A percentile compares a stretch with the other conserved stretches of the same genome.
Conservation (phyloP, 2,797 vertebrate genomes). For the Melanotaenia boesemani region DNA sequence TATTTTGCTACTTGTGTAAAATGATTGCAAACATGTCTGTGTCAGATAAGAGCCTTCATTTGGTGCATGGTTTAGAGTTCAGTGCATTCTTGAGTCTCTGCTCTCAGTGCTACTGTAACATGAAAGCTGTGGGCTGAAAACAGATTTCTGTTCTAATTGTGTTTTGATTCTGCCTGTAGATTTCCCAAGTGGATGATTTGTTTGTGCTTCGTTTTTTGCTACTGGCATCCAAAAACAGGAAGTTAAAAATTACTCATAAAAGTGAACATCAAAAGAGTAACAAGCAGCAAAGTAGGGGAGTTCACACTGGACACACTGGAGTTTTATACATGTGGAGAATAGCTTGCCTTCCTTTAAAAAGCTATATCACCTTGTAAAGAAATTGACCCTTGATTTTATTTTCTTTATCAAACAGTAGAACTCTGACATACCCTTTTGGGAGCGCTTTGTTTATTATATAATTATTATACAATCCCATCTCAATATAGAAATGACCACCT, state of each 20-base stretch:
- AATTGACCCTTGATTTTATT: conserved; percentile 10
- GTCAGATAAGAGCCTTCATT: conserved; percentile 19
- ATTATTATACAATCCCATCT: not conserved
- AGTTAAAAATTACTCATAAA: conserved; percentile 70
- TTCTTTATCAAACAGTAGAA: conserved; percentile 1
- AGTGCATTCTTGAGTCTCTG: not conserved
- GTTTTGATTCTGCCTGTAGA: not conserved
- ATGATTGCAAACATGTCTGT: conserved; percentile 16
- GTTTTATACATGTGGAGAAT: conserved; percentile 42
- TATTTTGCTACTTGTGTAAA: conserved; percentile 16
- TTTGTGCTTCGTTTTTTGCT: conserved; percentile 36
- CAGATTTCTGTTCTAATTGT: not conserved
- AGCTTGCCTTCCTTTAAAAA: conserved; percentile 48
- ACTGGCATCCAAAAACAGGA: conserved; percentile 52
- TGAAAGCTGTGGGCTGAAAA: not conserved
- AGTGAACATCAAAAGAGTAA: conserved; percentile 73
- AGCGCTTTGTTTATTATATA: not conserved
- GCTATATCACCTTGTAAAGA: conserved; percentile 64
- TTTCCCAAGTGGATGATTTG: conserved; percentile 12
- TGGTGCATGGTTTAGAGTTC: conserved; percentile 1
- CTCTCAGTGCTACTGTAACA: conserved; percentile 7
- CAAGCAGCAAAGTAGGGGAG: conserved; percentile 39
- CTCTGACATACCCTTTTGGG: not conserved
- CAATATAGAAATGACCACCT: not conserved
- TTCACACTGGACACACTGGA: conserved; percentile 38